Percentiles rank a stretch among this genome's conserved stretches.
Evolutionary conservation across 2,113 vertebrate species (phyloP).

Genomic region (Nanger granti): DNA sequence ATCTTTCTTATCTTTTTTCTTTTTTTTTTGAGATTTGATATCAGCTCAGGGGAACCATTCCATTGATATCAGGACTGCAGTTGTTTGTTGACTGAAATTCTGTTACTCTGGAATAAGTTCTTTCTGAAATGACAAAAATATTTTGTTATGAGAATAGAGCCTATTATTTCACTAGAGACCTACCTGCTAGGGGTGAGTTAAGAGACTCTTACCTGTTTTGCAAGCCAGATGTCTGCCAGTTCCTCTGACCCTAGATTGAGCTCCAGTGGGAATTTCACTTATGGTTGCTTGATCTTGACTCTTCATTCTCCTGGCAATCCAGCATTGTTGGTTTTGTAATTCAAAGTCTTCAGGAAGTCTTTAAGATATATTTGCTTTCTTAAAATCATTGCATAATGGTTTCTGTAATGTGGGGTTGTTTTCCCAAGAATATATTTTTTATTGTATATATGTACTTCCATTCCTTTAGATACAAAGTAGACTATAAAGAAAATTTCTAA

Average conservation of each 20-base stretch:
- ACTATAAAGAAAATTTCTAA: conserved; percentile 8
- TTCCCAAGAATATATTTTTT: neutral
- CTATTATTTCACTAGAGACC: neutral
- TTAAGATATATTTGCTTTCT: conserved; percentile 15
- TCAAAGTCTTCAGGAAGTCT: conserved; percentile 18
- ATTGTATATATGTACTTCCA: neutral
- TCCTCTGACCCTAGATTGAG: neutral
- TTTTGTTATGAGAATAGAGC: neutral
- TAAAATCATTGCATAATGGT: neutral
- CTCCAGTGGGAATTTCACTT: neutral
- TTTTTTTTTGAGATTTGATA: neutral
- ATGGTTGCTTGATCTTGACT: conserved; percentile 9
- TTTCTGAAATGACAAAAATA: neutral
- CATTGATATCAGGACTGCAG: neutral
- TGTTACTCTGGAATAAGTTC: neutral
- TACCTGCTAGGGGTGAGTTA: neutral
- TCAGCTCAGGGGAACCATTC: neutral
- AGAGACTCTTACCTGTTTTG: conserved; percentile 5
- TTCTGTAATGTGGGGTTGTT: neutral
- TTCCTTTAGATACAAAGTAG: neutral
- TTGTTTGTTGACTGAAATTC: conserved; percentile 20
- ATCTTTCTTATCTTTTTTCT: neutral
- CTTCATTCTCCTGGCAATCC: neutral
- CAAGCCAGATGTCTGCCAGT: neutral
- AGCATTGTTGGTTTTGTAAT: conserved; percentile 32